Conservation (phyloP, 2,113 vertebrate species). For the Pluvialis apricaria region DNA sequence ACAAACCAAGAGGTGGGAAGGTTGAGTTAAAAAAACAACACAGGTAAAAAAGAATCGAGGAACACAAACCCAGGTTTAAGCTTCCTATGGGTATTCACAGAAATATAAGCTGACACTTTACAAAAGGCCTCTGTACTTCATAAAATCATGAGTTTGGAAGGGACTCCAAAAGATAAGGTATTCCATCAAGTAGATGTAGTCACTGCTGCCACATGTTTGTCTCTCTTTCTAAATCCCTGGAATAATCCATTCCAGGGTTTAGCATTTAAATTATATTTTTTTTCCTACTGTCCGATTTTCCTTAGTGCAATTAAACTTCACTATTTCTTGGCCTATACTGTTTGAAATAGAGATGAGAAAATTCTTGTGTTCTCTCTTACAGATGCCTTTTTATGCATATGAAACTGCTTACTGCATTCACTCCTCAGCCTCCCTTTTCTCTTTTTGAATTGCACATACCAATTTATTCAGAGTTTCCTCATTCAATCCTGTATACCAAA, state of each 20-base stretch:
- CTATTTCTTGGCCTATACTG: not conserved
- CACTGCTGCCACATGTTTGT: not conserved
- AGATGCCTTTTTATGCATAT: not conserved
- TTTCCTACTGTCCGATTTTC: not conserved
- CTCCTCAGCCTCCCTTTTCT: not conserved
- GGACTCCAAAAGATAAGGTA: not conserved
- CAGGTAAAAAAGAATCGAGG: not conserved
- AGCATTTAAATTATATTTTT: not conserved
- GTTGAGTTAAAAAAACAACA: not conserved
- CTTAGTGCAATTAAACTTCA: not conserved
- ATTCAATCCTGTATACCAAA: not conserved
- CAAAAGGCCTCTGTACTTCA: not conserved
- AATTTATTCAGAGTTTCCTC: not conserved
- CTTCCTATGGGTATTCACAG: not conserved
- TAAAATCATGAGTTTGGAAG: not conserved
- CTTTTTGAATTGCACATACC: not conserved
- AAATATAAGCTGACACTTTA: not conserved
- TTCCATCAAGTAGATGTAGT: not conserved
- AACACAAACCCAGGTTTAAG: not conserved
- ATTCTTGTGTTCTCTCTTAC: not conserved
- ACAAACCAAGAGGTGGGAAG: no score
- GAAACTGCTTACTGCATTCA: not conserved
- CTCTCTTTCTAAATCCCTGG: not conserved
- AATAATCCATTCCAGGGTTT: not conserved
- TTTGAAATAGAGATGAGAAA: not conserved